Evolutionary conservation across 2,888 invertebrate species (phyloP).

Genomic region (Catocala fraxini): DNA sequence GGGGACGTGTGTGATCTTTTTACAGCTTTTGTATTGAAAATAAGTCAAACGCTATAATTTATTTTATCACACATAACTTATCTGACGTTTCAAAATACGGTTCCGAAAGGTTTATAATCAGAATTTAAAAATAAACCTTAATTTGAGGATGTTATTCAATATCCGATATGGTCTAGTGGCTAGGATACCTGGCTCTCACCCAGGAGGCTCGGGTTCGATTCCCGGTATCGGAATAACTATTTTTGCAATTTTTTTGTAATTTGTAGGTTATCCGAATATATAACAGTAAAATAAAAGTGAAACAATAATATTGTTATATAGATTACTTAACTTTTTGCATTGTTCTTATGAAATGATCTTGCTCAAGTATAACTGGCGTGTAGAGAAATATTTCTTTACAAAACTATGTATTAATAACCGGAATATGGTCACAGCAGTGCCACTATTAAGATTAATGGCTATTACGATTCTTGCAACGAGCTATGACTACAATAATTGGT

Average conservation of each 20-base stretch:
- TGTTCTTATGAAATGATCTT: conserved; percentile 30
- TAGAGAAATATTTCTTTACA: conserved; percentile 27
- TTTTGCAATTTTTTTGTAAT: conserved; percentile 47
- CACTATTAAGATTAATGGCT: conserved; percentile 22
- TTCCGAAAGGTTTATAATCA: no score
- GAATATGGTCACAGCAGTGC: conserved; percentile 18
- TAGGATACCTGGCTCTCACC: conserved; percentile 92
- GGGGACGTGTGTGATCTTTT: no score
- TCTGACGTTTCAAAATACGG: no score
- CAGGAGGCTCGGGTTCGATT: conserved; percentile 90
- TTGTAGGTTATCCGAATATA: conserved; percentile 2
- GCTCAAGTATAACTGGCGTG: conserved; percentile 17
- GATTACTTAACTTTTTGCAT: conserved; percentile 32
- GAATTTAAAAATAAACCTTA: no score
- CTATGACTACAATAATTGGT: conserved; percentile 4
- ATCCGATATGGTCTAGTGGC: conserved; percentile 89
- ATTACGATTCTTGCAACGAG: conserved; percentile 18
- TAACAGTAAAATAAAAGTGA: conserved; percentile 4
- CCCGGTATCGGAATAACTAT: conserved; percentile 85
- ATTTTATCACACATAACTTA: no score
- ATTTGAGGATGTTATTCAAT: not conserved
- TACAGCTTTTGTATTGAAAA: no score
- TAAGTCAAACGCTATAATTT: no score
- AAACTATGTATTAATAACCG: conserved; percentile 25
- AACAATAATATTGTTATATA: conserved; percentile 14